A percentile compares a stretch with the other conserved stretches of the same genome.
phyloP scores from a whole-genome alignment of 2,797 vertebrate genomes.

The Ispidina lecontei region DNA sequence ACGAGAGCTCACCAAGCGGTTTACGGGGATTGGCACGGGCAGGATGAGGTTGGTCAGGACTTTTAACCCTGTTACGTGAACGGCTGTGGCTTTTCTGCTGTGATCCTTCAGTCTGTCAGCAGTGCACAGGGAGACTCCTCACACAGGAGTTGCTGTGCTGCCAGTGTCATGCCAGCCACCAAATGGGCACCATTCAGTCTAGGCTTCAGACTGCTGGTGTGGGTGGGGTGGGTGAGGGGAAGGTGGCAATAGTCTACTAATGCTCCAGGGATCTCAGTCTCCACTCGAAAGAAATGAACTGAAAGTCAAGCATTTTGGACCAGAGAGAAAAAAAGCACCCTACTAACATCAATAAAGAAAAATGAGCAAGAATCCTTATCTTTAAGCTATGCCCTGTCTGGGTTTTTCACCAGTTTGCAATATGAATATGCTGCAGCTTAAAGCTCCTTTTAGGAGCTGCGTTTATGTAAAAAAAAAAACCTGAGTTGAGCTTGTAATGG shows the following conservation, averaged over 20 bases:
- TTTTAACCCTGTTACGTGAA: not conserved
- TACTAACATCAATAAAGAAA: conserved; percentile 23
- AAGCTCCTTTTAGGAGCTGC: conserved; percentile 64
- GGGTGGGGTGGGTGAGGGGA: not conserved
- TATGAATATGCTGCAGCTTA: conserved; percentile 72
- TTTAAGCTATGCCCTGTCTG: conserved; percentile 41
- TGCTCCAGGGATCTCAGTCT: not conserved
- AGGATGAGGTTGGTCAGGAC: not conserved
- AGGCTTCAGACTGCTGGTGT: not conserved
- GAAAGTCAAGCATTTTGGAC: not conserved
- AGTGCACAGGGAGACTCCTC: not conserved
- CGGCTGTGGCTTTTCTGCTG: not conserved
- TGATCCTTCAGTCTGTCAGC: not conserved
- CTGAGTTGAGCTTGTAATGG: conserved; percentile 77
- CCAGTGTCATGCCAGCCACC: not conserved
- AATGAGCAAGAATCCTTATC: conserved; percentile 22
- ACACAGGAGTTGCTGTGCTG: accelerated
- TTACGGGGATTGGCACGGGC: conserved; percentile 17
- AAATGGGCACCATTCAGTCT: not conserved
- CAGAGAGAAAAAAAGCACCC: not conserved
- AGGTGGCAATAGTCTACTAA: not conserved
- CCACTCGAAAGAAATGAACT: not conserved
- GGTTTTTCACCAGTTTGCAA: conserved; percentile 54
- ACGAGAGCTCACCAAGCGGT: not conserved
- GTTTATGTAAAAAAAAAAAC: conserved; percentile 64